Evolutionary conservation across 2,797 vertebrate species (phyloP).

Genomic region (Synaphobranchus kaupii): DNA sequence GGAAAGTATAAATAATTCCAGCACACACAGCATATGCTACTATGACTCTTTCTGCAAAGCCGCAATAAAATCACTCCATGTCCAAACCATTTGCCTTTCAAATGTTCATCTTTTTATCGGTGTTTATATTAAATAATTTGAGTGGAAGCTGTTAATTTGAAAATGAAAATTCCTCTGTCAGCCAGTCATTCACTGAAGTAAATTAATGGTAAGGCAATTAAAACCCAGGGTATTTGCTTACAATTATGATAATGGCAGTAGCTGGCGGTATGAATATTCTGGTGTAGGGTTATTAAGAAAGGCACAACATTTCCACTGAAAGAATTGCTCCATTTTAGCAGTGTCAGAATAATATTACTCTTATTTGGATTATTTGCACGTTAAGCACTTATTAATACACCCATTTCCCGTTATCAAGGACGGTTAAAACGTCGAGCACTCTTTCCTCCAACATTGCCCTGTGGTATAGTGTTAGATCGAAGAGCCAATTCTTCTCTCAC

Average conservation of each 20-base stretch:
- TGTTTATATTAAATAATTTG: conserved; percentile 70
- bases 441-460: background rate
- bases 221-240: conserved; percentile 73
- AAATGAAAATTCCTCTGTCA: conserved; percentile 64
- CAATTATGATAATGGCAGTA: conserved; percentile 72
- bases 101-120: conserved; percentile 68
- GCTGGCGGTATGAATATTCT: conserved; percentile 73
- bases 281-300: conserved; percentile 54
- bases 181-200: conserved; percentile 65
- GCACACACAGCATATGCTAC: conserved; percentile 52
- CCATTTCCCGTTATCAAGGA: conserved; percentile 15
- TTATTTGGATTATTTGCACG: conserved; percentile 20
- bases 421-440: conserved; percentile 15
- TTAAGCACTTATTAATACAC: conserved; percentile 17
- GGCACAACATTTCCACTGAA: conserved; percentile 46
- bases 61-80: conserved; percentile 56
- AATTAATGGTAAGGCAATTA: conserved; percentile 75
- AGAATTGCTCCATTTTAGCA: conserved; percentile 45
- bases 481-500: background rate
- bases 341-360: conserved; percentile 28
- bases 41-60: conserved; percentile 53
- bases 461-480: conserved; percentile 3
- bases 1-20: conserved; percentile 7
- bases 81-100: conserved; percentile 58
- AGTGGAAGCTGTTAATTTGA: conserved; percentile 66